Percentiles rank a stretch among this genome's conserved stretches.
Evolutionary conservation across 2,888 invertebrate genomes (phyloP).

Genomic region (Mythimna impura): DNA sequence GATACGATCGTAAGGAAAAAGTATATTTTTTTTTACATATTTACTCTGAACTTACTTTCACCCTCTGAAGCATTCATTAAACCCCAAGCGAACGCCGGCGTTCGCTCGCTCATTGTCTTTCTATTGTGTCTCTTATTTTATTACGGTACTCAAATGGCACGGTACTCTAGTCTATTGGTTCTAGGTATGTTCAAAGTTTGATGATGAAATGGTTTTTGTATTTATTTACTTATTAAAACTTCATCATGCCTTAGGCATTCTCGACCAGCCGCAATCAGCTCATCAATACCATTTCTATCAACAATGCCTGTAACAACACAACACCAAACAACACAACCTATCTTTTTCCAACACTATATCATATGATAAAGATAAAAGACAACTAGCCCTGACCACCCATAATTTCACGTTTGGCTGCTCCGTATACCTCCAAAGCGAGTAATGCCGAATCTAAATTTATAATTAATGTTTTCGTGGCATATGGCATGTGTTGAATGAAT

Average conservation of each 20-base stretch:
- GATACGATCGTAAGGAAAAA: neutral
- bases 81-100: too few species aligned
- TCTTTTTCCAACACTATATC: conserved; percentile 38
- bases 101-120: too few species aligned
- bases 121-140: too few species aligned
- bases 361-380: conserved; percentile 46
- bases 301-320: conserved; percentile 12
- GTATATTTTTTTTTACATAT: neutral
- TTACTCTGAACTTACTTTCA: neutral
- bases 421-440: conserved; percentile 60
- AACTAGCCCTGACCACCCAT: conserved; percentile 53
- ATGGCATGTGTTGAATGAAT: conserved; percentile 71
- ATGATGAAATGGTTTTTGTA: too few species aligned
- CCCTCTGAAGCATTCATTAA: too few species aligned
- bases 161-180: too few species aligned
- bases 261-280: conserved; percentile 3
- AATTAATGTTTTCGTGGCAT: conserved; percentile 70
- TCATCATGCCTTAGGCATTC: too few species aligned
- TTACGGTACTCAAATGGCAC: too few species aligned
- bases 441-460: conserved; percentile 69
- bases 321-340: conserved; percentile 3
- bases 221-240: too few species aligned
- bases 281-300: neutral
- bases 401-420: conserved; percentile 67
- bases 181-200: too few species aligned